Base-by-base conservation (phyloP, 2,797 vertebrate species). In the Geotrypetes seraphini region DNA sequence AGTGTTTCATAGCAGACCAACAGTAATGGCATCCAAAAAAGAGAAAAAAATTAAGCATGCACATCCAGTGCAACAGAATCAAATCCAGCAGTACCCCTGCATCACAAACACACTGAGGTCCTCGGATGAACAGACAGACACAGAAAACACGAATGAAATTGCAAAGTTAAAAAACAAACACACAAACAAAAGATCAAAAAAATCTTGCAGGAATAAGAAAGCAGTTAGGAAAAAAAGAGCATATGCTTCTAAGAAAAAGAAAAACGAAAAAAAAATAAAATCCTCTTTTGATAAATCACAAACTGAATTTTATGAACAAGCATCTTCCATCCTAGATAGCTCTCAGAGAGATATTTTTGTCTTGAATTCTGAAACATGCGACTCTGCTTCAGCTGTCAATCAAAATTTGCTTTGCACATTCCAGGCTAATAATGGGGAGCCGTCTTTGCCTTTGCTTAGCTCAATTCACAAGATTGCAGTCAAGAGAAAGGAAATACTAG, bases 21-120 rank as follows among this genome's bases (percentile, higher is more conserved):
- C 27, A 45, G 57, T 53, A 31, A 69, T 54, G 25, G 41, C 11
- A 0, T 14, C 64, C 44, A 50, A 42, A 40, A 62, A 40, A 31
- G 6, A 39, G 8, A 19, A 40, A 16, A 17, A 28, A n/a, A 14
- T 37, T 33, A 43, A 28, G 19, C 2, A 6, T 3, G 0, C 39
- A 44, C 45, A 40, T 7, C 11, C 2, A 0, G 34, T 18, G 9
- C 52, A 28, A 19, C 16, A 54, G 29, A 27, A 25, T n/a, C 44
- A 53, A 13, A 13, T 41, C 19, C 31, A 35, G 10, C 22, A 10
- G 15, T 30, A 30, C 28, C 25, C 8, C 1, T 34, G 7, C 43
- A 43, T 30, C 7, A 4, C 12, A 11, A 13, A 34, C 33, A 24
- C 30, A 16, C 30, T 17, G 15, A 56, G 24, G 20, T 5, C 26